Evolutionary conservation across 1,140 invertebrate species (phyloP), one percentile per base, ranked within the genome.

Genomic region (Platorchestia sp.): DNA sequence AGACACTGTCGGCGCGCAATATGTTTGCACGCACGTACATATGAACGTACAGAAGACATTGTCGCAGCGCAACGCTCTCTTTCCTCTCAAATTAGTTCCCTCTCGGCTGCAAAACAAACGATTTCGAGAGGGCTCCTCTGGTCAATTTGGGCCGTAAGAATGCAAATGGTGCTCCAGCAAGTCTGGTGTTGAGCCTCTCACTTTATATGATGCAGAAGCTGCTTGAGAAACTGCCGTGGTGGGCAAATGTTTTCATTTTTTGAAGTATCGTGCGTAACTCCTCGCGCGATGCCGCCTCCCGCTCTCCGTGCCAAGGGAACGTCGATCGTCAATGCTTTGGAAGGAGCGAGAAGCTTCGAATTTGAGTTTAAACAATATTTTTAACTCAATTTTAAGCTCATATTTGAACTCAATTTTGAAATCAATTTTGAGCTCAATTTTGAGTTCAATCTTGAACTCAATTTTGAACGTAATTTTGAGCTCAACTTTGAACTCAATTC

Each of bases 251-350:
- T 75, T 75, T 75, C 59, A 75, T 75, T 22, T 75, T 75, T 75
- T 75, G 59, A 75, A 75, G 59, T 75, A 75, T 75, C 59, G 59
- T n/a, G n/a, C n/a, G n/a, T 75, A 75, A 75, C 59, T 75, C 59
- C 1, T 51, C 19, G 47, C 36, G 27, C 27, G 59, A 10, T 22
- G 59, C 59, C 27, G 59, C 59, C 27, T 19, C 14, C 59, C 1
- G 59, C 59, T 75, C 36, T 1, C 36, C 27, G n/a, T n/a, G n/a
- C n/a, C 59, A 22, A 10, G 59, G 59, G 7, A 75, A 36, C 27
- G 59, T 27, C n/a, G n/a, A n/a, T n/a, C 59, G 59, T 75, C 59
- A 75, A 27, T 36, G 1, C 59, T 51, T 51, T 75, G 27, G 14
- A 75, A 75, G 59, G 59, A 75, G 1, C 59, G 59, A 3, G 27